Evolutionary conservation across 2,888 invertebrate genomes (phyloP).

Genomic region (Dichetophora obliterata): DNA sequence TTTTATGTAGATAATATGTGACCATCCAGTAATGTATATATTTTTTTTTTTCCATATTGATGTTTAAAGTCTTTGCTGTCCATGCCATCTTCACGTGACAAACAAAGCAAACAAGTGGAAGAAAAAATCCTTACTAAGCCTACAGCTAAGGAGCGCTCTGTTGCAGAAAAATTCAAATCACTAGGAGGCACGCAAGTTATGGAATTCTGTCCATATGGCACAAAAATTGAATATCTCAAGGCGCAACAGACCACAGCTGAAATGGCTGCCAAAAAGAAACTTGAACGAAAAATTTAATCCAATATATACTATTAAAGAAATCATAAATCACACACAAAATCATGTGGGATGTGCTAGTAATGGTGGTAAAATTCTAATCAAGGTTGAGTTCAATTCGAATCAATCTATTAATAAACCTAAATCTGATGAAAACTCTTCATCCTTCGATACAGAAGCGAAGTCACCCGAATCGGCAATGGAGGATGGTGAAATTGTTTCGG

Average conservation of each 20-base stretch:
- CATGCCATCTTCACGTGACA: slow-evolving; percentile 90
- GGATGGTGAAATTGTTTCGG: too few species aligned
- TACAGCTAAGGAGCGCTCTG: slow-evolving; percentile 93
- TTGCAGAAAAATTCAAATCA: slow-evolving; percentile 96
- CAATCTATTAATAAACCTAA: neutral
- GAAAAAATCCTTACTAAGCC: slow-evolving; percentile 97
- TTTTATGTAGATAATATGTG: too few species aligned
- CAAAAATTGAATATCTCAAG: slow-evolving; percentile 85
- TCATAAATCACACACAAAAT: neutral
- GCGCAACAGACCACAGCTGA: slow-evolving; percentile 69
- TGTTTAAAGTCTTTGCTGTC: slow-evolving; percentile 61
- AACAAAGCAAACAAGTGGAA: slow-evolving; percentile 93
- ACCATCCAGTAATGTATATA: too few species aligned
- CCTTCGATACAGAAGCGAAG: too few species aligned
- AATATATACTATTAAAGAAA: neutral
- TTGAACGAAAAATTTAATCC: slow-evolving; percentile 50
- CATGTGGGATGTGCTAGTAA: slow-evolving; percentile 8
- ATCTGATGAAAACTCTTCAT: too few species aligned
- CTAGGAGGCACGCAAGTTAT: slow-evolving; percentile 94
- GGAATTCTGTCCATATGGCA: slow-evolving; percentile 98
- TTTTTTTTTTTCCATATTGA: neutral
- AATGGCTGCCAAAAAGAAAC: slow-evolving; percentile 65
- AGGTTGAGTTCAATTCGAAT: neutral
- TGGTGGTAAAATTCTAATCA: neutral
- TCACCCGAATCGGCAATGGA: too few species aligned